Conservation (phyloP, 2,797 vertebrate genomes). For the Lepilemur ruficaudatus region DNA sequence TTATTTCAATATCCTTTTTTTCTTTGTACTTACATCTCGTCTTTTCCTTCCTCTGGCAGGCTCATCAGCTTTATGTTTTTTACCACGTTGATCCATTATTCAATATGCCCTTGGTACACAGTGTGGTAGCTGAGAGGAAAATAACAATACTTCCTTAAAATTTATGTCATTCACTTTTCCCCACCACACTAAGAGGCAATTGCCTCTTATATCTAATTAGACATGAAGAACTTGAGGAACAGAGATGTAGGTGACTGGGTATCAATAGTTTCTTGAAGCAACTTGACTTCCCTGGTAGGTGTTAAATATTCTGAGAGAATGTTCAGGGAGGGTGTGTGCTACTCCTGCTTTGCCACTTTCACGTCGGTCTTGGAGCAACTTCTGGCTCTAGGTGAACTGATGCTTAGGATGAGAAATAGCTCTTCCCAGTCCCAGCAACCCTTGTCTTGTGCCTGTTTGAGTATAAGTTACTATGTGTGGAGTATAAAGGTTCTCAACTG, state of each 20-base stretch:
- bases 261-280: not conserved
- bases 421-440: not conserved
- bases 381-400: not conserved
- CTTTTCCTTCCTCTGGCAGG: not conserved
- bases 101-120: not conserved
- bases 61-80: not conserved
- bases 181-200: fast-evolving
- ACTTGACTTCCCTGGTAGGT: not conserved
- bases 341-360: not conserved
- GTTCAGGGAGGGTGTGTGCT: not conserved
- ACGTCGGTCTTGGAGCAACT: not conserved
- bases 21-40: not conserved
- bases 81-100: not conserved
- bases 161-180: not conserved
- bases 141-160: not conserved
- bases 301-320: not conserved
- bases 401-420: not conserved
- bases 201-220: not conserved
- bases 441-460: not conserved
- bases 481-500: no score
- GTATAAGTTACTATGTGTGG: fast-evolving
- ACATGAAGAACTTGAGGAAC: not conserved
- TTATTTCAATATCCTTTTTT: not conserved
- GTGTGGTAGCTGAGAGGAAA: not conserved
- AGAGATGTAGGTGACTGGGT: not conserved